Conservation (phyloP, 2,888 invertebrate species). For the Leptinotarsa tumamoca region DNA sequence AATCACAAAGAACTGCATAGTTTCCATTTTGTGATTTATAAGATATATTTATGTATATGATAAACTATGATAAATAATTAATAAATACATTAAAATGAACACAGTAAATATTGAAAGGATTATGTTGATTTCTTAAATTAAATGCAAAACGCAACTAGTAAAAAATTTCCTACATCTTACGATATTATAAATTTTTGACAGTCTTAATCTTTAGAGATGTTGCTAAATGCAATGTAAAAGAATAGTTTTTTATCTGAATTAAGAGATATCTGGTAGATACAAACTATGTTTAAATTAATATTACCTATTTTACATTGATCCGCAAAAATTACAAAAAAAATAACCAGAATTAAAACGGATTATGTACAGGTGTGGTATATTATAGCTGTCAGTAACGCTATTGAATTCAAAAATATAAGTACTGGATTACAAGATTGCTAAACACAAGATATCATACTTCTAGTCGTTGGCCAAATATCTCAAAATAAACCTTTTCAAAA, state of each 20-base stretch:
- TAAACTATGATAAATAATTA: constrained; percentile 50
- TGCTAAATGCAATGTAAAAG: constrained; percentile 63
- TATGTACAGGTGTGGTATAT: constrained; percentile 31
- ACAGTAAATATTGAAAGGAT: constrained; percentile 50
- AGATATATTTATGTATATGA: constrained; percentile 40
- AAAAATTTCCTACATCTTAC: constrained; percentile 56
- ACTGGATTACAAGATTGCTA: constrained; percentile 30
- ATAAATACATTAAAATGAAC: constrained; percentile 53
- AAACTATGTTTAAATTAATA: constrained; percentile 53
- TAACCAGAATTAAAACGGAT: constrained; percentile 21
- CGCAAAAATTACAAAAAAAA: constrained; percentile 27
- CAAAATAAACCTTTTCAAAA: neutral
- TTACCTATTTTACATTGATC: constrained; percentile 52
- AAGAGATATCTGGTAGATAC: constrained; percentile 59
- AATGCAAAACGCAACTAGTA: constrained; percentile 56
- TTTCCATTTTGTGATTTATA: constrained; percentile 31
- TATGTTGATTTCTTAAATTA: constrained; percentile 48
- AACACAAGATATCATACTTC: constrained; percentile 1
- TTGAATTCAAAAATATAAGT: constrained; percentile 34
- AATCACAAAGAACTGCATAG: constrained; percentile 26
- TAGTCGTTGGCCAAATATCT: neutral
- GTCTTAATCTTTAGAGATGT: constrained; percentile 60
- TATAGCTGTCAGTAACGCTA: constrained; percentile 45
- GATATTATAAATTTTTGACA: constrained; percentile 61
- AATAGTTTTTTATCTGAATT: constrained; percentile 60